Base-by-base conservation (phyloP, 2,797 vertebrate genomes). In the Lacerta viridis region DNA sequence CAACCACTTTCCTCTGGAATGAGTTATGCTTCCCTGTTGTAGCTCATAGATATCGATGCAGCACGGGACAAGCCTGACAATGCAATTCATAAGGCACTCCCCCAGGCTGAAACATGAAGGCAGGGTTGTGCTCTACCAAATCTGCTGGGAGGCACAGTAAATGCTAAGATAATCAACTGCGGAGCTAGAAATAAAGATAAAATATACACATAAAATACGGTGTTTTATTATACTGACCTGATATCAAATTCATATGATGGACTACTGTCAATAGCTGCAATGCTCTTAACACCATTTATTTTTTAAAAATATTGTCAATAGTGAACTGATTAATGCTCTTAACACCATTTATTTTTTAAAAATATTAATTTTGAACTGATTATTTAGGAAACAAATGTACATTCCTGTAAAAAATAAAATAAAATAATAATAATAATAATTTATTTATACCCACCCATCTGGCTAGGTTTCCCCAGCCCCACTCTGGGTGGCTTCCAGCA, bases 71-170 rank as follows among this genome's bases (percentile, higher is more conserved):
- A 39, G 84, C 87, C 43, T 18, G 41, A 39, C 43, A 86, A 91
- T 90, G 89, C 74, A 0, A 5, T 83, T 91, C 83, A 90, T 6
- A 41, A 91, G 78, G 55, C 55, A 93, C n/a, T 75, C n/a, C 4
- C 33, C 68, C 91, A 88, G 79, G 66, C 81, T 77, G 68, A 89
- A 88, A 59, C 82, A 79, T 29, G 76, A 91, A 69, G 66, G 5
- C 61, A 83, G 75, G 33, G 64, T n/a, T 80, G 84, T 64, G 91
- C 83, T 59, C 66, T 15, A 87, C 64, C 80, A 90, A 91, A 2
- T 75, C 66, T 71, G 5, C 75, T 81, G 78, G 87, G 91, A 92
- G 90, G 90, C 88, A 91, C 77, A 89, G 84, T 82, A 79, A 74
- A 83, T 36, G 39, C 50, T 78, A 64, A 82, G 77, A 25, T 2